Percentiles rank a stretch among this genome's conserved stretches.
Evolutionary conservation across 2,888 invertebrate genomes (phyloP).

Genomic region (Laspeyria flexula): DNA sequence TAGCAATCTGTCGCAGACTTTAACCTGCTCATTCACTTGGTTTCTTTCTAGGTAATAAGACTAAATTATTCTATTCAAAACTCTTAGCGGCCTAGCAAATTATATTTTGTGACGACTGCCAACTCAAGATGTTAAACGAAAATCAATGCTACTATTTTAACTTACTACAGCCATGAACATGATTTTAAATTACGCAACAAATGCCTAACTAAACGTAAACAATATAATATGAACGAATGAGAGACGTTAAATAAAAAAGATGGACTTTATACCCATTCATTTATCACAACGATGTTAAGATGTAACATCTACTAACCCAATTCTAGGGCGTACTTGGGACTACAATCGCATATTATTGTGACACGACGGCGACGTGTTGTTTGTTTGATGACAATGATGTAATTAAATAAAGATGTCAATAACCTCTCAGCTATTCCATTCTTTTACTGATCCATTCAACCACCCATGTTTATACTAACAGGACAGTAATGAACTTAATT

Average conservation of each 20-base stretch:
- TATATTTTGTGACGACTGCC: not conserved
- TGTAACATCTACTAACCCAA: conserved; percentile 6
- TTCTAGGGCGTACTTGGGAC: conserved; percentile 4
- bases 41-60: not conserved
- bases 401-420: conserved; percentile 29
- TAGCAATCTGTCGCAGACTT: not conserved
- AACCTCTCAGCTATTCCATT: conserved; percentile 27
- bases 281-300: not conserved
- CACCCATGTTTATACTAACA: conserved; percentile 8
- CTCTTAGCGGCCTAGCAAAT: not conserved
- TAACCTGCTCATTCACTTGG: not conserved
- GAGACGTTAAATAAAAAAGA: conserved; percentile 13
- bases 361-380: conserved; percentile 3
- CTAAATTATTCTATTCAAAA: not conserved
- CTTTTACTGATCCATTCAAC: conserved; percentile 4
- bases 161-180: no score
- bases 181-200: no score
- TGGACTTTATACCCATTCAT: conserved; percentile 21
- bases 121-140: no score
- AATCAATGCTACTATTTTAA: no score
- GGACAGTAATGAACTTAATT: conserved; percentile 1
- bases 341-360: conserved; percentile 9
- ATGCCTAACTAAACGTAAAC: no score
- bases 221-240: conserved; percentile 1
- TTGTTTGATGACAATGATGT: conserved; percentile 29